Percentiles rank a stretch among this genome's conserved stretches.
Evolutionary conservation across 2,797 vertebrate species (phyloP).

Genomic region (Crenichthys baileyi): DNA sequence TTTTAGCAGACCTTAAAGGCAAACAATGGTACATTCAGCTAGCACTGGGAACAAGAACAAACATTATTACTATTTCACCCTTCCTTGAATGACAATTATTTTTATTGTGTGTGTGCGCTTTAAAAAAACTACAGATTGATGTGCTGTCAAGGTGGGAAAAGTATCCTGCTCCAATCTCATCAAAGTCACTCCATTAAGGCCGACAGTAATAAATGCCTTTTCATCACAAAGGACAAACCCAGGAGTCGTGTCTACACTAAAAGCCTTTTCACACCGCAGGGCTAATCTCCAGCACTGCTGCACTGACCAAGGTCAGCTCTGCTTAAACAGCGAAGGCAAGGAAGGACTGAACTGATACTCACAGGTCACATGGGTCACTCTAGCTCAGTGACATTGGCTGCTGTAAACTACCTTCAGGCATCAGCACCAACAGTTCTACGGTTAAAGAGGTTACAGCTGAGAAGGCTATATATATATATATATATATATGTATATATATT

Average conservation of each 20-base stretch:
- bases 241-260: constrained; percentile 57
- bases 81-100: constrained; percentile 41
- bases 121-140: constrained; percentile 42
- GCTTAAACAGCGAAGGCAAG: constrained; percentile 64
- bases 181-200: constrained; percentile 60
- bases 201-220: constrained; percentile 60
- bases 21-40: not conserved
- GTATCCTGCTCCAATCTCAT: constrained; percentile 45
- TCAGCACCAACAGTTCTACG: constrained; percentile 52
- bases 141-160: constrained; percentile 31
- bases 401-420: constrained; percentile 52
- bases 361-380: constrained; percentile 59
- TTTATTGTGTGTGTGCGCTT: constrained; percentile 25
- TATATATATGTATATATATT: constrained; percentile 11
- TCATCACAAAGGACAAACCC: constrained; percentile 49
- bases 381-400: constrained; percentile 45
- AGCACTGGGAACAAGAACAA: constrained; percentile 21
- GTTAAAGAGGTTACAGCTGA: constrained; percentile 58
- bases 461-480: constrained; percentile 30
- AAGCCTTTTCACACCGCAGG: constrained; percentile 69
- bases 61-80: not conserved
- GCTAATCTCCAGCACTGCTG: constrained; percentile 60
- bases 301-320: constrained; percentile 65
- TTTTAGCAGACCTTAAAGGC: constrained; percentile 7
- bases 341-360: constrained; percentile 60